phyloP scores from a whole-genome alignment of 2,888 invertebrate genomes.

The Melipona beecheii region DNA sequence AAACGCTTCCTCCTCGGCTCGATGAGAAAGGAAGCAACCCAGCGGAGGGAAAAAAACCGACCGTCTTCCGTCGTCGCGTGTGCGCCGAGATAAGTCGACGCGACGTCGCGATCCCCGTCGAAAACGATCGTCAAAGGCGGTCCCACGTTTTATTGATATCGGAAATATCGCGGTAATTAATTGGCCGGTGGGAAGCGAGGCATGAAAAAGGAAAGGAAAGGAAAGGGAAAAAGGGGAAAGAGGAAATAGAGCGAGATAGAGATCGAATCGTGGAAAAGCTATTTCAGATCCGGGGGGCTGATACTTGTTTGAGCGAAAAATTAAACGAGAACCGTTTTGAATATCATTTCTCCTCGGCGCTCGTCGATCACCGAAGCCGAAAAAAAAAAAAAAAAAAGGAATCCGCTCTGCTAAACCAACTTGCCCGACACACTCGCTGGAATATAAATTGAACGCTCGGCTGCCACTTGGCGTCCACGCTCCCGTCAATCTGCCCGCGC shows the following conservation, averaged over 20 bases:
- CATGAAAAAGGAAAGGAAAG: neutral
- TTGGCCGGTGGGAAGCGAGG: neutral
- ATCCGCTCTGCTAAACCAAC: slow-evolving; percentile 23
- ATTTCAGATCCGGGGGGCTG: neutral
- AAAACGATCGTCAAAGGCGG: neutral
- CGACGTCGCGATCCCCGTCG: neutral
- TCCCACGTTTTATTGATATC: slow-evolving; percentile 25
- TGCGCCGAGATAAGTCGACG: slow-evolving; percentile 29
- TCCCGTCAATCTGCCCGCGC: slow-evolving; percentile 6
- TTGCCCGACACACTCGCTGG: slow-evolving; percentile 37
- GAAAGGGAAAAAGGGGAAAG: too few species aligned
- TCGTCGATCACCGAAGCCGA: neutral
- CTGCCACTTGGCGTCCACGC: neutral
- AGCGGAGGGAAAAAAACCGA: neutral
- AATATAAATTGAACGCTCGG: slow-evolving; percentile 48
- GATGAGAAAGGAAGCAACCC: neutral
- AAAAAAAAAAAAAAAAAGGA: neutral
- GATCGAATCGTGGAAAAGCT: neutral
- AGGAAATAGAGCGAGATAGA: neutral
- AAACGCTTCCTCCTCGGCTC: slow-evolving; percentile 6
- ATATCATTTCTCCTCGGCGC: slow-evolving; percentile 8
- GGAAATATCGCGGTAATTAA: slow-evolving; percentile 39
- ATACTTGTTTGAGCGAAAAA: slow-evolving; percentile 42
- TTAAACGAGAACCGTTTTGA: slow-evolving; percentile 32
- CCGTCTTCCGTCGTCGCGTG: neutral